Base-by-base conservation (phyloP, 2,888 invertebrate species). In the Criorhina ranunculi region DNA sequence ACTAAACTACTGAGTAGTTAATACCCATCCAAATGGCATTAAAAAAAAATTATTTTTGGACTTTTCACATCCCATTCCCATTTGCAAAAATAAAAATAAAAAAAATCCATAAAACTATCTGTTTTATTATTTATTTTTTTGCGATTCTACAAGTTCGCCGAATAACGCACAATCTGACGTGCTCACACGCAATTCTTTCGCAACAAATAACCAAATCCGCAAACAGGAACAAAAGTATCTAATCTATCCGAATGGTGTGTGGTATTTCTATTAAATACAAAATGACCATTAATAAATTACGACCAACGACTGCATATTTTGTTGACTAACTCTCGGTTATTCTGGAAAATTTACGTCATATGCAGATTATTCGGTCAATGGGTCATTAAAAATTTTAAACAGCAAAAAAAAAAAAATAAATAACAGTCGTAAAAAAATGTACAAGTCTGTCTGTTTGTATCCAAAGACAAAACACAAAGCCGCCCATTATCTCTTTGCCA, bases 311-410 rank as follows among this genome's bases (percentile, higher is more conserved):
- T 51, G 72, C 60, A 57, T 17, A n/a, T 15, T n/a, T 57, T 31
- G 29, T 29, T 7, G 59, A 12, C 5, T 8, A 29, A 11, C 31
- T 40, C 12, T 40, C 5, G 73, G 19, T 40, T 67, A 76, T 76
- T 67, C 55, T 67, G 24, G n/a, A 59, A 40, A 51, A 59, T 76
- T 67, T 67, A 67, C 67, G 78, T 69, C 70, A 78, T 40, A 55
- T 29, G 31, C 31, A 57, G 62, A 66, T 59, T 46, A 64, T 57
- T 72, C 51, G 64, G 66, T 57, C 62, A 70, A 64, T 51, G 60
- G 64, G 72, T 72, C 57, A 64, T 78, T 40, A 51, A 75, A 67
- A 70, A 5, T 42, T 9, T 9, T 24, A 24, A 24, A 24, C 24
- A 24, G 24, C 24, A 40, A 69, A 31, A 29, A 42, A 6, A 42